Evolutionary conservation across 2,797 vertebrate species (phyloP).

Genomic region (Trachops cirrhosus): DNA sequence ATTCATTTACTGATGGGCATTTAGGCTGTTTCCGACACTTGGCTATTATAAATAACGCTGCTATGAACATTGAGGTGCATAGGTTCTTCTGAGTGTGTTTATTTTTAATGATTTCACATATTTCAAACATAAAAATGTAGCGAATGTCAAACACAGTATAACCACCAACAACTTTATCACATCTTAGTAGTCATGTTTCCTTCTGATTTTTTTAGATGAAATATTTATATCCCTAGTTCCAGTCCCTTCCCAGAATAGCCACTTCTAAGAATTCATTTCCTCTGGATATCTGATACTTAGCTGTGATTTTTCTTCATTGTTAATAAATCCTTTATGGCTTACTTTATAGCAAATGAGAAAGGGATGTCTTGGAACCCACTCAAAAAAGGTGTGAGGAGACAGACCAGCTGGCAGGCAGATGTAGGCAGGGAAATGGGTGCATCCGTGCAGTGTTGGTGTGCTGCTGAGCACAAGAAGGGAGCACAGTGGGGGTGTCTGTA

Average conservation of each 20-base stretch:
- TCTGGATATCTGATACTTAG: neutral
- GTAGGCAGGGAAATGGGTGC: fast-evolving
- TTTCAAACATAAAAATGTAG: neutral
- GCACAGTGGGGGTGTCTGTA: neutral
- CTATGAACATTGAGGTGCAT: no score
- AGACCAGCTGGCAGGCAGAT: neutral
- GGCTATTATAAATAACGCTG: no score
- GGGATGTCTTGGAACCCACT: neutral
- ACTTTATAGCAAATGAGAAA: constrained; percentile 1
- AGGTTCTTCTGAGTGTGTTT: no score
- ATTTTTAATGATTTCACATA: neutral
- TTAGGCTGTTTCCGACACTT: no score
- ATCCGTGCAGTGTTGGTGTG: neutral
- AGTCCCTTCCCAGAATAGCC: neutral
- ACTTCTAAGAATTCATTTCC: neutral
- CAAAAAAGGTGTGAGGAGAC: neutral
- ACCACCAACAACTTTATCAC: neutral
- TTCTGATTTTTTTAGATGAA: neutral
- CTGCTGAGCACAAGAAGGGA: neutral
- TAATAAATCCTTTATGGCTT: constrained; percentile 31
- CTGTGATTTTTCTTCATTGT: neutral
- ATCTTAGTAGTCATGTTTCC: neutral
- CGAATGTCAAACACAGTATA: neutral
- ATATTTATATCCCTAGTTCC: neutral
- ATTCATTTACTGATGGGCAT: no score